Conservation (phyloP, 2,113 vertebrate species). For the Thymallus thymallus region DNA sequence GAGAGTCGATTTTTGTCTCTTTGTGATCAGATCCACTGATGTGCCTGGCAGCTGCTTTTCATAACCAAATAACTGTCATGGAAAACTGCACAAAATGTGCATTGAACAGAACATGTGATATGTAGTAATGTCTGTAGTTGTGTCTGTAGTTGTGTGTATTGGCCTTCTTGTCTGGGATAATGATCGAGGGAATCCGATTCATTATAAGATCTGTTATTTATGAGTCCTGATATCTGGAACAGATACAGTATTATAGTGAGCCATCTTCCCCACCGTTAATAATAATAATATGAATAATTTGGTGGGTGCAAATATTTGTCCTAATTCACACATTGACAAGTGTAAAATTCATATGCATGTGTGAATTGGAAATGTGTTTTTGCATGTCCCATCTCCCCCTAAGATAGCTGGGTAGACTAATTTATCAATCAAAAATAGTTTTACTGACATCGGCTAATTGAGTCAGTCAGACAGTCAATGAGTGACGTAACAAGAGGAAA, state of each 20-base stretch:
- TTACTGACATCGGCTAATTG: too few relatives aligned
- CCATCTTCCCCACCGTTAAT: slow-evolving; percentile 14
- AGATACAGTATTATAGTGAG: slow-evolving; percentile 20
- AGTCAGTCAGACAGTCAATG: too few relatives aligned
- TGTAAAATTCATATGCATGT: too few relatives aligned
- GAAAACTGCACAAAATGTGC: not conserved
- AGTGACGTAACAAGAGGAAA: too few relatives aligned
- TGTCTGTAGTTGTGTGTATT: slow-evolving; percentile 12
- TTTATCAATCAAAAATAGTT: too few relatives aligned
- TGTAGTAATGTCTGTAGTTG: not conserved
- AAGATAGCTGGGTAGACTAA: too few relatives aligned
- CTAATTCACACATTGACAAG: too few relatives aligned
- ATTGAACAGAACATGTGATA: not conserved
- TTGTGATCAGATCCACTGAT: not conserved
- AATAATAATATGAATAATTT: too few relatives aligned
- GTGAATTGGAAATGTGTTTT: too few relatives aligned
- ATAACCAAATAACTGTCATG: slow-evolving; percentile 7
- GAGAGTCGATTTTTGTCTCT: slow-evolving; percentile 15
- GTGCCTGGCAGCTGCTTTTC: slow-evolving; percentile 10
- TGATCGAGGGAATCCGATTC: slow-evolving; percentile 13
- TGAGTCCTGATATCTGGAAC: slow-evolving; percentile 34
- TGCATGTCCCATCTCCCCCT: too few relatives aligned
- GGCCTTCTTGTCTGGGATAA: slow-evolving; percentile 16
- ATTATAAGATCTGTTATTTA: not conserved
- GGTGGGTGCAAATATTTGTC: too few relatives aligned